A percentile compares a stretch with the other conserved stretches of the same genome.
These are phyloP conservation scores for Leptinotarsa tumamoca DNA, from an alignment of 2,888 invertebrate species.

Conservation along the genomic window DNA sequence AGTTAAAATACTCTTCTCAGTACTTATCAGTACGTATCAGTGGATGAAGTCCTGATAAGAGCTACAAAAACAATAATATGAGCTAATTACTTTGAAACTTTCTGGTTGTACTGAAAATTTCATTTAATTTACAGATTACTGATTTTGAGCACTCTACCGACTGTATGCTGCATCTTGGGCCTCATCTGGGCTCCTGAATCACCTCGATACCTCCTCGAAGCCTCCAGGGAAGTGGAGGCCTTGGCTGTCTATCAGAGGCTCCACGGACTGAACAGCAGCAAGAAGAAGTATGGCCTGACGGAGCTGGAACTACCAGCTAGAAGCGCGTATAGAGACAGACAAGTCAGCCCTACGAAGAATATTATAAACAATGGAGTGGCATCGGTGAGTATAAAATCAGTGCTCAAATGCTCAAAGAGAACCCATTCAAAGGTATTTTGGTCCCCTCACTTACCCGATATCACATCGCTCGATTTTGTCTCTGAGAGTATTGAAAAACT, in stretches of 20 bases:
- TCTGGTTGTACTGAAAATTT: too few relatives aligned
- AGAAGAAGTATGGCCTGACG: conserved; percentile 72
- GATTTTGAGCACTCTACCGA: conserved; percentile 77
- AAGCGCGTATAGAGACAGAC: conserved; percentile 65
- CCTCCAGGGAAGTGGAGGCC: conserved; percentile 82
- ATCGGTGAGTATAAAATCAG: conserved; percentile 53
- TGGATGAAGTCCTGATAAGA: too few relatives aligned
- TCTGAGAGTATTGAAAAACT: too few relatives aligned
- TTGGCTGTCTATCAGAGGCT: conserved; percentile 79
- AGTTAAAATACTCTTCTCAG: too few relatives aligned
- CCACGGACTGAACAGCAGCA: conserved; percentile 62
- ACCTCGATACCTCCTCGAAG: conserved; percentile 78
- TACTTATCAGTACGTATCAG: too few relatives aligned
- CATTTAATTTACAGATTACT: conserved; percentile 63
- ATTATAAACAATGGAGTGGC: conserved; percentile 60
- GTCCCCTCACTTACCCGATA: too few relatives aligned
- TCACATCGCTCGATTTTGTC: too few relatives aligned
- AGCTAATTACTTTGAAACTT: too few relatives aligned
- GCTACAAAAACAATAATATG: too few relatives aligned
- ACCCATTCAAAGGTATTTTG: too few relatives aligned
- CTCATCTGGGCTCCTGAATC: conserved; percentile 82
- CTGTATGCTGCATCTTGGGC: conserved; percentile 76
- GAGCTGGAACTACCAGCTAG: conserved; percentile 79
- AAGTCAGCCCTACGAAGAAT: conserved; percentile 58
- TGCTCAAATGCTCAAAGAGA: too few relatives aligned